These are phyloP conservation scores for Thaumatotibia leucotreta DNA, from an alignment of 1,140 invertebrate genomes.

Conservation along the genomic window DNA sequence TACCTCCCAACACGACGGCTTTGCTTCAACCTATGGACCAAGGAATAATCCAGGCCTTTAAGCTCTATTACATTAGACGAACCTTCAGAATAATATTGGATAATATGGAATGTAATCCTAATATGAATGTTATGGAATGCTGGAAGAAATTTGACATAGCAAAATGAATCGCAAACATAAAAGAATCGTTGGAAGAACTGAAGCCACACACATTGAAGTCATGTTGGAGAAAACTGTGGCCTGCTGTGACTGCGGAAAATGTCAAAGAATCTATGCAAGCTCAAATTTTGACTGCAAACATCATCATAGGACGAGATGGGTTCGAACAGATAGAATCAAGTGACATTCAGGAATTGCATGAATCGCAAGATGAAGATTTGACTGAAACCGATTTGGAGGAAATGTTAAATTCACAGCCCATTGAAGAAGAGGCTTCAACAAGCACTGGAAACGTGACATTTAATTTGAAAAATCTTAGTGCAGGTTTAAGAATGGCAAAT, in stretches of 20 bases:
- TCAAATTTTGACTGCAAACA: constrained; percentile 45
- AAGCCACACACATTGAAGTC: constrained; percentile 43
- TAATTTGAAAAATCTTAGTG: no score
- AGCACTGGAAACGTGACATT: no score
- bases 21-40: constrained; percentile 28
- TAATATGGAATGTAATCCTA: constrained; percentile 32
- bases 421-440: no score
- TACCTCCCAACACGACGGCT: constrained; percentile 29
- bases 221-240: constrained; percentile 45
- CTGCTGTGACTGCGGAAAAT: constrained; percentile 33
- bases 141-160: constrained; percentile 34
- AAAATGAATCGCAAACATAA: constrained; percentile 32
- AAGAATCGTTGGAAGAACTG: constrained; percentile 31
- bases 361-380: no score
- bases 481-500: no score
- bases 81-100: constrained; percentile 21
- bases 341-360: no score
- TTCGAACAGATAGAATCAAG: constrained; percentile 50
- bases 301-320: constrained; percentile 41
- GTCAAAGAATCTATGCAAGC: constrained; percentile 36
- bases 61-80: constrained; percentile 23
- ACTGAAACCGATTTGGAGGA: no score
- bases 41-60: constrained; percentile 3
- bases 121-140: constrained; percentile 32
- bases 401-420: no score